Conservation (phyloP, 1,140 invertebrate genomes). For the Caenorhabditis latens region DNA sequence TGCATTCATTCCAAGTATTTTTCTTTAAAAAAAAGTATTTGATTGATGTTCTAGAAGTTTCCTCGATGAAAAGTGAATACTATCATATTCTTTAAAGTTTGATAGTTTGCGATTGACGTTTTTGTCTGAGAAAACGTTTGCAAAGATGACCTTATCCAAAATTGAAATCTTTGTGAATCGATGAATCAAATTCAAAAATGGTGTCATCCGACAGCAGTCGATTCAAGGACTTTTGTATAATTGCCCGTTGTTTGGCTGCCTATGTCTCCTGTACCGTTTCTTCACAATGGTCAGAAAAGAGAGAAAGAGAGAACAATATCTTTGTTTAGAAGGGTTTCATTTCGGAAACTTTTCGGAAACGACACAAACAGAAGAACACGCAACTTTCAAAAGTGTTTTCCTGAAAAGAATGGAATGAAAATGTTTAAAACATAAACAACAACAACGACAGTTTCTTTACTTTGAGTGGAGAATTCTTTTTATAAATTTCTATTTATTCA, state of each 20-base stretch:
- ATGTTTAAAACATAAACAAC: no score
- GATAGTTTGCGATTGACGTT: no score
- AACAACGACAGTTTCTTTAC: no score
- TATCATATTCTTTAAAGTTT: no score
- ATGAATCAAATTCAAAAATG: not conserved
- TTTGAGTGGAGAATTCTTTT: no score
- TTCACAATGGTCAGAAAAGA: not conserved
- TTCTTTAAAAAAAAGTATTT: not conserved
- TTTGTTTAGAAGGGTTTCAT: constrained; percentile 19
- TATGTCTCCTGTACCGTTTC: constrained; percentile 34
- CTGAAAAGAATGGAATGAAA: not conserved
- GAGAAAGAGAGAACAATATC: not conserved
- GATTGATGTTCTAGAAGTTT: no score
- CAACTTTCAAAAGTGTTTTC: not conserved
- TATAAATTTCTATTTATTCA: no score
- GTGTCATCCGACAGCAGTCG: no score
- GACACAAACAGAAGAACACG: not conserved
- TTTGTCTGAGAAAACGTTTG: no score
- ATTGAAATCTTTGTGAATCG: not conserved
- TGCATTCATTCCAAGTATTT: not conserved
- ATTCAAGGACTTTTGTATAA: constrained; percentile 44
- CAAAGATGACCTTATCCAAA: not conserved
- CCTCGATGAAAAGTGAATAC: no score
- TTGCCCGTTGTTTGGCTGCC: not conserved
- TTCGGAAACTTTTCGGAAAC: not conserved